These are phyloP conservation scores for Acheta domesticus DNA, from an alignment of 2,888 invertebrate genomes.

Conservation along the genomic window DNA sequence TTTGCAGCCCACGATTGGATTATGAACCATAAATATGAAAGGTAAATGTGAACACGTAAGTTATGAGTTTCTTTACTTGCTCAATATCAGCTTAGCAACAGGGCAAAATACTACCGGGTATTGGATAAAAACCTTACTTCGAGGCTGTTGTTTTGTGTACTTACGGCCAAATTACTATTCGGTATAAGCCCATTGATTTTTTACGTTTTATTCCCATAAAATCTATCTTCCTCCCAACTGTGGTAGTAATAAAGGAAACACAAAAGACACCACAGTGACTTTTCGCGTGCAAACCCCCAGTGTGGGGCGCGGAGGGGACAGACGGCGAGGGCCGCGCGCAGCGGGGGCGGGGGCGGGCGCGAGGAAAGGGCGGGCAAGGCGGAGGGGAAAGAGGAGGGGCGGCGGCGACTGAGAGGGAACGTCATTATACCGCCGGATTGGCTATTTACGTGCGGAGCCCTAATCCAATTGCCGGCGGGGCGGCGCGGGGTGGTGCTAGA, in stretches of 20 bases:
- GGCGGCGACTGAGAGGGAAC: not conserved
- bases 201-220: too few relatives aligned
- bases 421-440: slow-evolving; percentile 9
- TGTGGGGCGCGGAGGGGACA: too few relatives aligned
- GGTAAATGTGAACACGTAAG: too few relatives aligned
- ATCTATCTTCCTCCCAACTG: too few relatives aligned
- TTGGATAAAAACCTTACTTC: not conserved
- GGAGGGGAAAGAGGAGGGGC: not conserved
- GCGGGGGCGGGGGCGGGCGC: not conserved
- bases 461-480: not conserved
- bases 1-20: too few relatives aligned
- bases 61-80: too few relatives aligned
- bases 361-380: not conserved
- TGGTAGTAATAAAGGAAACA: too few relatives aligned
- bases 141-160: not conserved
- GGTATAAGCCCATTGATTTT: too few relatives aligned
- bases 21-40: too few relatives aligned
- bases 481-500: not conserved
- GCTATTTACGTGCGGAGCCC: slow-evolving; percentile 18
- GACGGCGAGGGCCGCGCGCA: not conserved
- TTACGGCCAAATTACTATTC: not conserved
- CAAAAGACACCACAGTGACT: too few relatives aligned
- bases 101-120: not conserved
- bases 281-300: too few relatives aligned
- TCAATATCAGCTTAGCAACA: too few relatives aligned